These are phyloP conservation scores for Peromyscus attwateri DNA, from an alignment of 2,797 vertebrate species.

Conservation along the genomic window DNA sequence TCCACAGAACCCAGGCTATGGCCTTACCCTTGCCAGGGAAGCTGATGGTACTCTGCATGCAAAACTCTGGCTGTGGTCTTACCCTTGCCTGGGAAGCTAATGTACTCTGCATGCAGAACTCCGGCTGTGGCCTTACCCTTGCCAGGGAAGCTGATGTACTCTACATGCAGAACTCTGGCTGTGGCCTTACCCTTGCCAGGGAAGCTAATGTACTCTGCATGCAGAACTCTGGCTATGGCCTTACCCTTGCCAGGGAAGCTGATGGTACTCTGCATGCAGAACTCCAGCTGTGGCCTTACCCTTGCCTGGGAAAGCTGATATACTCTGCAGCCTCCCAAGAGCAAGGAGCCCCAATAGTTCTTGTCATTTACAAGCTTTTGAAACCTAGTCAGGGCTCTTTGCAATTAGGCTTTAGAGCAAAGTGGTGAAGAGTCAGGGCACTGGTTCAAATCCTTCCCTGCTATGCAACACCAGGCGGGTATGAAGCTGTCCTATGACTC, in stretches of 20 bases:
- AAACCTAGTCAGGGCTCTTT: not conserved
- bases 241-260: accelerated
- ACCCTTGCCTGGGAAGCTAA: accelerated
- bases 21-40: accelerated
- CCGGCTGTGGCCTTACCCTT: not conserved
- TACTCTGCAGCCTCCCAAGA: not conserved
- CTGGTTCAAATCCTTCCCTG: not conserved
- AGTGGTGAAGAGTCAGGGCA: not conserved
- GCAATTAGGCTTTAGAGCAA: not conserved
- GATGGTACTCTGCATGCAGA: not conserved
- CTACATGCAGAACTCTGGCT: not conserved
- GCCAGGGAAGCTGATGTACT: accelerated
- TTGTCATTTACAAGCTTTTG: not conserved
- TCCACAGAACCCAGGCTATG: not conserved
- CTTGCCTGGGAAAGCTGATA: accelerated
- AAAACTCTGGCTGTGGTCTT: not conserved
- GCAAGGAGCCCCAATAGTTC: not conserved
- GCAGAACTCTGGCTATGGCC: not conserved
- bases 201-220: not conserved
- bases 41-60: not conserved
- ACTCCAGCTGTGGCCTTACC: not conserved
- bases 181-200: accelerated
- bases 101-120: not conserved
- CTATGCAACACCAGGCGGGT: not conserved
- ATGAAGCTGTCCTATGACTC: not conserved